These are phyloP conservation scores for Murina feae DNA, from an alignment of 2,113 vertebrate species.

Conservation along the genomic window DNA sequence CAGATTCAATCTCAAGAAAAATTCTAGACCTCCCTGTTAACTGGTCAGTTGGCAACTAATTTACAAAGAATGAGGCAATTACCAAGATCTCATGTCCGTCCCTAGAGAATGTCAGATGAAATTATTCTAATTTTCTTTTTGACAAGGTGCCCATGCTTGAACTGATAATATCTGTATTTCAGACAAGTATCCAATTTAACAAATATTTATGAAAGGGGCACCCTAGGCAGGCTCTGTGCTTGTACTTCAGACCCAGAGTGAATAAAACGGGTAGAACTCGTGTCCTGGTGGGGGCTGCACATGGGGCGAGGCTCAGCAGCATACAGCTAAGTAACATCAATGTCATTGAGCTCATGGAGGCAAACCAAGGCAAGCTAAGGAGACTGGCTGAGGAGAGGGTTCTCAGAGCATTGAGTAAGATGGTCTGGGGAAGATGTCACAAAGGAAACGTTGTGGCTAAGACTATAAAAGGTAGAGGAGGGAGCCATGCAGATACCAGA, in stretches of 20 bases:
- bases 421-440: background rate
- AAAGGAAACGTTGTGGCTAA: background rate
- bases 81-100: conserved; percentile 32
- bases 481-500: background rate
- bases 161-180: conserved; percentile 13
- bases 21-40: conserved; percentile 53
- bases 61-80: conserved; percentile 56
- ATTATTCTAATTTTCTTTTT: conserved; percentile 51
- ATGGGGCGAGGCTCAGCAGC: no score
- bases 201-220: background rate
- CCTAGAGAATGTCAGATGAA: conserved; percentile 8
- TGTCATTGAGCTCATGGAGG: background rate
- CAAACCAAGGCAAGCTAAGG: background rate
- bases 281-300: fast-evolving
- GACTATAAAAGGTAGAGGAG: background rate
- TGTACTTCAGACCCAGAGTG: background rate
- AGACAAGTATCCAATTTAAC: background rate
- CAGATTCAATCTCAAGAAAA: conserved; percentile 47
- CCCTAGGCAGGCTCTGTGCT: background rate
- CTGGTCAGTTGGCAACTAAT: conserved; percentile 47
- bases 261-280: background rate
- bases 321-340: background rate
- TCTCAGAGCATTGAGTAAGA: background rate
- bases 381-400: background rate
- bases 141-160: conserved; percentile 10